phyloP scores from a whole-genome alignment of 1,140 invertebrate genomes.

The Heliconius hewitsoni region DNA sequence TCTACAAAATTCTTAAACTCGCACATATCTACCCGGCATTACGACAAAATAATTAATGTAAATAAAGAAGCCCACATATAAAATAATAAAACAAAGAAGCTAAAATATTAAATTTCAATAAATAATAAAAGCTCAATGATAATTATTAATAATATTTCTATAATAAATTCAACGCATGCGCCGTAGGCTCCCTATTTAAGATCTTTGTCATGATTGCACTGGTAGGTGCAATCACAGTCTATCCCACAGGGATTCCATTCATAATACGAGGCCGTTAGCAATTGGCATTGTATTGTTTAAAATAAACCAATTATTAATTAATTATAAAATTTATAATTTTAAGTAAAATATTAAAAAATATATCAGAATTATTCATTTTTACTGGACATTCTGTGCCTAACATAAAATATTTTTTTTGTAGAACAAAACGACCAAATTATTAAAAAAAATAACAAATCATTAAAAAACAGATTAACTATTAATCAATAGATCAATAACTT shows the following conservation, averaged over 20 bases:
- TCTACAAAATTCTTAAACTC: neutral
- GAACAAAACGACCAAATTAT: neutral
- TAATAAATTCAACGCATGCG: conserved; percentile 2
- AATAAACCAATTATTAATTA: neutral
- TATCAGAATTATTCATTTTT: too few species aligned
- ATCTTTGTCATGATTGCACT: conserved; percentile 10
- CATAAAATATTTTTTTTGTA: too few species aligned
- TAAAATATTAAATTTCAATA: neutral
- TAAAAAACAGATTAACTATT: neutral
- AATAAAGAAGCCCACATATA: too few species aligned
- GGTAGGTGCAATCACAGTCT: neutral
- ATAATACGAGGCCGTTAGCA: conserved; percentile 1
- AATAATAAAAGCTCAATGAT: neutral
- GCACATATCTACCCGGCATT: neutral
- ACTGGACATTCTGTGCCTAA: too few species aligned
- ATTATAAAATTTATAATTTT: too few species aligned
- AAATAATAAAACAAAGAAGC: neutral
- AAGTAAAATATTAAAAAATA: too few species aligned
- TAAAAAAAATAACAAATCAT: neutral
- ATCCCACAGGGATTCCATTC: neutral
- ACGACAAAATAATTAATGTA: too few species aligned
- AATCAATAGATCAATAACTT: neutral
- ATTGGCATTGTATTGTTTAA: neutral
- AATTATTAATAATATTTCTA: neutral
- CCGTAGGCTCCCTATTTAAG: conserved; percentile 7